These are phyloP conservation scores for Rhagologus leucostigma DNA, from an alignment of 2,113 vertebrate species.

Conservation along the genomic window DNA sequence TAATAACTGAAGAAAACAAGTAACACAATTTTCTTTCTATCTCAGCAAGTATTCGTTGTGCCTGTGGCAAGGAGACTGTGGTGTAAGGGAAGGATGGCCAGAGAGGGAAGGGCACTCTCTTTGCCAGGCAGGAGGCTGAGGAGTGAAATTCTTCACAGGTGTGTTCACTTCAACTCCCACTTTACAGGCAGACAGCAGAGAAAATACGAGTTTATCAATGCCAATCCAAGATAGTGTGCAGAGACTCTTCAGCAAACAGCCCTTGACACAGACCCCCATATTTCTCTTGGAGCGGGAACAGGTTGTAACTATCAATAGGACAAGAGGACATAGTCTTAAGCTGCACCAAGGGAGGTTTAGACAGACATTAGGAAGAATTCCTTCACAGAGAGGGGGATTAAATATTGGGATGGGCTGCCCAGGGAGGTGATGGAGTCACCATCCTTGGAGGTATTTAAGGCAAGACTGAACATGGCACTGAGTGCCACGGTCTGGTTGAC, in stretches of 20 bases:
- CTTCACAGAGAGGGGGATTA: not conserved
- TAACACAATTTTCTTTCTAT: not conserved
- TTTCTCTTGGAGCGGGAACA: fast-evolving
- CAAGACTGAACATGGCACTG: not conserved
- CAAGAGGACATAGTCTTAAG: not conserved
- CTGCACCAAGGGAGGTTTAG: not conserved
- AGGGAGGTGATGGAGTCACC: not conserved
- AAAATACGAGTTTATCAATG: not conserved
- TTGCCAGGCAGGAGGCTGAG: fast-evolving
- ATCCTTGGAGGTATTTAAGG: not conserved
- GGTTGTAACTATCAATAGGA: not conserved
- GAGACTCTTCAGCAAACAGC: not conserved
- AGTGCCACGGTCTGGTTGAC: fast-evolving
- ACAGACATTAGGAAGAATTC: not conserved
- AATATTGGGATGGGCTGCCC: not conserved
- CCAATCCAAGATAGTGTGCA: not conserved
- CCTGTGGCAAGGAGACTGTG: not conserved
- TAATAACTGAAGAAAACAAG: not conserved
- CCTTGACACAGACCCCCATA: not conserved
- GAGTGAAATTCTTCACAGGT: not conserved
- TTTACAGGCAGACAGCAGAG: not conserved
- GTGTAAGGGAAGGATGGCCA: not conserved
- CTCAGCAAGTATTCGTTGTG: not conserved
- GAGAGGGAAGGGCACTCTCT: not conserved
- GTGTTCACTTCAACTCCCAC: not conserved